Base-by-base conservation (phyloP, 2,113 vertebrate genomes). In the Budorcas taxicolor region DNA sequence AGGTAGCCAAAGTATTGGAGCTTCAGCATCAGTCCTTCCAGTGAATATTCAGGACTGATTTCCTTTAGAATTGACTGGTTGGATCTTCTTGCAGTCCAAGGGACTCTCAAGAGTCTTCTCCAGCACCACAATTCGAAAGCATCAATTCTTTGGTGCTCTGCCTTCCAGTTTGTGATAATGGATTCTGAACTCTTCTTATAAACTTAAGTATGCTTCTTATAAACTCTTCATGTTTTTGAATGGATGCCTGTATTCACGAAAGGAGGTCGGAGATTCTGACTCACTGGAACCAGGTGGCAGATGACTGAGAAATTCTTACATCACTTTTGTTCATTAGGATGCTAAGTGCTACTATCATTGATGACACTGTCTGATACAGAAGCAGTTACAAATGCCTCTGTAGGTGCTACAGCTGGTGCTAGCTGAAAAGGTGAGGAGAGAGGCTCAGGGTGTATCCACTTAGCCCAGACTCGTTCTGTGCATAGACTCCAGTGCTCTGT, bases 41-140 rank as follows among this genome's bases (percentile, higher is more conserved):
- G 5, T 67, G 64, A 67, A 21, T 67, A 67, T 19, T 67, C 33
- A 67, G 33, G 33, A 67, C 64, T 67, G 33, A 67, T 67, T 5
- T 67, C 64, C n/a, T 67, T 67, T 67, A 36, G 33, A 9, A 36
- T 36, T 0, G 64, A 67, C 17, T 67, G 64, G 33, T 67, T 67
- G 8, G 33, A 67, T 36, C 33, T 67, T 33, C 33, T 67, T 21
- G 64, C 33, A 21, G 17, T 71, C n/a, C 33, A 21, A 71, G 33
- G 64, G 17, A 36, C 64, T 71, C 64, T 67, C 64, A 36, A 36
- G 64, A 71, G 17, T 36, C 64, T 71, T 21, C 64, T 36, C 17
- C n/a, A 36, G 0, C n/a, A 71, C 64, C 64, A 71, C 64, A 71
- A 0, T 36, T 36, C 0, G 0, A 71, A 71, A 71, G 36, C 10